phyloP scores from a whole-genome alignment of 1,140 invertebrate species.

The Steinernema feltiae region DNA sequence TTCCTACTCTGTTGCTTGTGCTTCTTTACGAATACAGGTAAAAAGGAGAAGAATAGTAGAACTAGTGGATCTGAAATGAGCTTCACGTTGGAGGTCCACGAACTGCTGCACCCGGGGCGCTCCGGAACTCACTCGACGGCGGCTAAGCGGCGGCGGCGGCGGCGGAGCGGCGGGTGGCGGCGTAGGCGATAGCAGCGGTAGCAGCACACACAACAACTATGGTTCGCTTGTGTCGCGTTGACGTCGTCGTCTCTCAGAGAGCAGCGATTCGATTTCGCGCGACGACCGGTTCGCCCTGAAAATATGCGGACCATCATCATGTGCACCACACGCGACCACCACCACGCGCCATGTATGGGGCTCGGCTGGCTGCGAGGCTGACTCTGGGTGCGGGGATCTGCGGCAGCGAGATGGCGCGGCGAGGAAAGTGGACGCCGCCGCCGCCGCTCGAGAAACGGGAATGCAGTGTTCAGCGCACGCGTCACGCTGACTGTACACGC shows the following conservation, averaged over 20 bases:
- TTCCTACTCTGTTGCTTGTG: neutral
- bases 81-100: too few relatives aligned
- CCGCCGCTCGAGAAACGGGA: neutral
- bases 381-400: too few relatives aligned
- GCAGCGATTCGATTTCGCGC: slow-evolving; percentile 12
- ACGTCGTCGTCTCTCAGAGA: slow-evolving; percentile 14
- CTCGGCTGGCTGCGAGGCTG: neutral
- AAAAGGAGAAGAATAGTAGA: too few relatives aligned
- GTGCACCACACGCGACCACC: neutral
- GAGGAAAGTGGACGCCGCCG: neutral
- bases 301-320: slow-evolving; percentile 12
- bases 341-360: neutral
- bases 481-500: too few relatives aligned
- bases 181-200: slow-evolving; percentile 16
- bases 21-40: too few relatives aligned
- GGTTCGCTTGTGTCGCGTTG: slow-evolving; percentile 9
- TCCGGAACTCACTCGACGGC: too few relatives aligned
- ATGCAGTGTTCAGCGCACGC: neutral
- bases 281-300: slow-evolving; percentile 14
- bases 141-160: neutral
- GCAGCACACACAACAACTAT: slow-evolving; percentile 18
- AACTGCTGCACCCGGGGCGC: too few relatives aligned
- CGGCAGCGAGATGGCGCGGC: neutral
- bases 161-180: slow-evolving; percentile 12
- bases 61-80: too few relatives aligned